Evolutionary conservation across 2,888 invertebrate species (phyloP).

Genomic region (Phengaris arion): DNA sequence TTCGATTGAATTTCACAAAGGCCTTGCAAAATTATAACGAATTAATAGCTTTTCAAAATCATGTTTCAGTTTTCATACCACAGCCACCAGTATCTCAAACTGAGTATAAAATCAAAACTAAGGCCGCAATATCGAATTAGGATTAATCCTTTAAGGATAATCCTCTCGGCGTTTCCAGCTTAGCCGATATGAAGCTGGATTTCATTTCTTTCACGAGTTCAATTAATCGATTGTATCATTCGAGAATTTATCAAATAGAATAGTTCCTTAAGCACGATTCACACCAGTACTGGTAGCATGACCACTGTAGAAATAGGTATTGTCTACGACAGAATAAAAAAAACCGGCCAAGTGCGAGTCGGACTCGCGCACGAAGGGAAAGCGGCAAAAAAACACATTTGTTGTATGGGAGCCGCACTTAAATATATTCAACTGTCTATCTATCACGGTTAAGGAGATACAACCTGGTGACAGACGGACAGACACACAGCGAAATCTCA

Average conservation of each 20-base stretch:
- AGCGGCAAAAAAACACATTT: too few species aligned
- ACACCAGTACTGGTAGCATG: not conserved
- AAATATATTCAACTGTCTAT: too few species aligned
- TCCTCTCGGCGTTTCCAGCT: not conserved
- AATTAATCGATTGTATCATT: slow-evolving; percentile 21
- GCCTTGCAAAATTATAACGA: not conserved
- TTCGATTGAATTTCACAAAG: not conserved
- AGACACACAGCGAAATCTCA: too few species aligned
- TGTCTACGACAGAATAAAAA: too few species aligned
- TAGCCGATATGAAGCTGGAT: slow-evolving; percentile 16
- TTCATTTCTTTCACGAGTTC: slow-evolving; percentile 24
- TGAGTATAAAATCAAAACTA: slow-evolving; percentile 16
- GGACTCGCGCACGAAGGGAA: too few species aligned
- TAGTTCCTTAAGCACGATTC: not conserved
- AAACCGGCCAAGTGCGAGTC: too few species aligned
- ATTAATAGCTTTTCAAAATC: not conserved
- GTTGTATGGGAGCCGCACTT: too few species aligned
- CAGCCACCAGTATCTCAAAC: not conserved
- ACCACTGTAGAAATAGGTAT: too few species aligned
- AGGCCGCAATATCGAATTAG: slow-evolving; percentile 21
- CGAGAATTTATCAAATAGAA: slow-evolving; percentile 17
- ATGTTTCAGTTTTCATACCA: not conserved
- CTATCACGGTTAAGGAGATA: too few species aligned
- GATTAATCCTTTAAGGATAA: slow-evolving; percentile 12
- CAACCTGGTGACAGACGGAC: too few species aligned